Evolutionary conservation across 1,140 invertebrate species (phyloP).

Genomic region (Bombyx mandarina): DNA sequence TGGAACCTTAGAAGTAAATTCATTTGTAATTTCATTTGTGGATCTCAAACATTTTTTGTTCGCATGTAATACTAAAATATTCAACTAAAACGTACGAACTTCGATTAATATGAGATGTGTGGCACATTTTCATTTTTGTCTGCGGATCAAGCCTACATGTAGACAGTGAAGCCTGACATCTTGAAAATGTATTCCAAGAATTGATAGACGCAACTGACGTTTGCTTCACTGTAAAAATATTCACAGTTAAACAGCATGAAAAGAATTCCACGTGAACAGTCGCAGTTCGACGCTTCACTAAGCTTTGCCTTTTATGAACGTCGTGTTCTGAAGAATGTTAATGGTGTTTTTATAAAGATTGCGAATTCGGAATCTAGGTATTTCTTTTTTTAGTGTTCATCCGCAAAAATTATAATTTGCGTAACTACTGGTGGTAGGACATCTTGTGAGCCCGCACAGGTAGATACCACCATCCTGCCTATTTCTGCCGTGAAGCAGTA

Average conservation of each 20-base stretch:
- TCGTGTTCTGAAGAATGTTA: constrained; percentile 13
- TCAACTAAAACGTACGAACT: neutral
- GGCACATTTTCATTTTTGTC: constrained; percentile 6
- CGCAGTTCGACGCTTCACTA: constrained; percentile 7
- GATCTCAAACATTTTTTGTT: no score
- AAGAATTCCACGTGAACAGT: constrained; percentile 37
- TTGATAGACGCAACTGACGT: constrained; percentile 26
- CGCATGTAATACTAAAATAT: constrained; percentile 1
- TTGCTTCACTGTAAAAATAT: neutral
- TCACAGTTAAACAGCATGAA: constrained; percentile 34
- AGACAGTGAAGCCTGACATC: constrained; percentile 36
- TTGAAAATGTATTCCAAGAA: constrained; percentile 48
- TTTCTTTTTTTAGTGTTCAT: neutral
- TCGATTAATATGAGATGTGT: no score
- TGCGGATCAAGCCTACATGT: constrained; percentile 24
- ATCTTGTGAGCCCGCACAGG: no score
- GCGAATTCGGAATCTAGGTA: neutral
- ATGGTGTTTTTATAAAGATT: no score
- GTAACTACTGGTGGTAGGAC: no score
- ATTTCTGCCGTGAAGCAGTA: no score
- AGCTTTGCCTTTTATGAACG: constrained; percentile 27
- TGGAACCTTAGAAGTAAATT: no score
- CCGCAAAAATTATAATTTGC: no score
- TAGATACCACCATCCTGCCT: no score
- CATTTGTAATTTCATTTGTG: no score